A percentile compares a stretch with the other conserved stretches of the same genome.
Evolutionary conservation across 2,797 vertebrate species (phyloP).

Genomic region (Molossus molossus): DNA sequence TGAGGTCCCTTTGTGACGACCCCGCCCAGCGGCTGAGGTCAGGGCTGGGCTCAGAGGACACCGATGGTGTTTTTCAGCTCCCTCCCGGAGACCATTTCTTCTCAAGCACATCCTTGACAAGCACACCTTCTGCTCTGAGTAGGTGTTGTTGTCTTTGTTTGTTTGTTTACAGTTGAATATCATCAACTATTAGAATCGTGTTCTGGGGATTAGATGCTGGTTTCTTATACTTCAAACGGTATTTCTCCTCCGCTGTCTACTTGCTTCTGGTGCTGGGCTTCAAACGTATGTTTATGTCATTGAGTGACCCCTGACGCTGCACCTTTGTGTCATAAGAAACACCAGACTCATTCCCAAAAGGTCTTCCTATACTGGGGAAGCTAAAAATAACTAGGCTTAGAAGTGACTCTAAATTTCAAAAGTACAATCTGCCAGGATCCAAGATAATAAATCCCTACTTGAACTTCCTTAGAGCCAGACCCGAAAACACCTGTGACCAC

Average conservation of each 20-base stretch:
- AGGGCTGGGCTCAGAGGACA: background rate
- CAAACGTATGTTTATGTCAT: background rate
- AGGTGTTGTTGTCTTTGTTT: background rate
- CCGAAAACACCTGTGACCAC: background rate
- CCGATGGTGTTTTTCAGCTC: background rate
- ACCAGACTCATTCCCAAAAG: background rate
- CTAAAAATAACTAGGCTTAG: background rate
- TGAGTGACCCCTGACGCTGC: background rate
- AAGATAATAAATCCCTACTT: background rate
- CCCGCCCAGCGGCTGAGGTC: background rate
- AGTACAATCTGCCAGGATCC: background rate
- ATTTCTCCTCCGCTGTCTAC: background rate
- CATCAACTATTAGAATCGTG: background rate
- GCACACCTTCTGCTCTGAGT: background rate
- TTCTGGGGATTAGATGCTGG: background rate
- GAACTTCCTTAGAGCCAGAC: background rate
- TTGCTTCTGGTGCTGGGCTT: background rate
- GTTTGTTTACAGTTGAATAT: background rate
- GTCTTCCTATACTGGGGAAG: background rate
- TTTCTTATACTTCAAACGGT: background rate
- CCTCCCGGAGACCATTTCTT: background rate
- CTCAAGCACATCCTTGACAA: background rate
- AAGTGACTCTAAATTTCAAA: background rate
- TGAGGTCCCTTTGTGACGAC: fast-evolving
- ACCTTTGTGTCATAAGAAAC: background rate